Conservation (phyloP, 2,888 invertebrate genomes). For the Rhagophthalmus giganteus region DNA sequence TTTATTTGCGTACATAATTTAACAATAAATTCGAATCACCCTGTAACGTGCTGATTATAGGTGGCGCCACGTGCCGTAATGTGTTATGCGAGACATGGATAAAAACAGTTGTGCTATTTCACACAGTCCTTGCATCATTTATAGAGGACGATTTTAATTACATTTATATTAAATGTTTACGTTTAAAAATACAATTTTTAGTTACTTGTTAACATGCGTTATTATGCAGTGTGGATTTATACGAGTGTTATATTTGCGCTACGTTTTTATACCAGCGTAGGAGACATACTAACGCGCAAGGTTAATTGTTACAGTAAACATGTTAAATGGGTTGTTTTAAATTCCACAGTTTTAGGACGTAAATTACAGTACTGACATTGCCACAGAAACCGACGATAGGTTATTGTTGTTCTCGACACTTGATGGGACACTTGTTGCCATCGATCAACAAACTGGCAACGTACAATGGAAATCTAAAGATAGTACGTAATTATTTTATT, state of each 20-base stretch:
- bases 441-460: conserved; percentile 82
- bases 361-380: conserved; percentile 61
- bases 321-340: conserved; percentile 1
- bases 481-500: conserved; percentile 61
- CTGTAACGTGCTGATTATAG: too few species aligned
- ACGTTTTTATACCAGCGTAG: neutral
- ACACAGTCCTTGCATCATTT: conserved; percentile 30
- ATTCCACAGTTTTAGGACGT: conserved; percentile 34
- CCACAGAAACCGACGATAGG: conserved; percentile 69
- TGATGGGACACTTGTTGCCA: conserved; percentile 89
- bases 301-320: conserved; percentile 16
- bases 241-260: conserved; percentile 18
- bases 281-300: conserved; percentile 17
- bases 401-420: conserved; percentile 88
- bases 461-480: conserved; percentile 91
- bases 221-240: conserved; percentile 11
- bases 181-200: conserved; percentile 4
- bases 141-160: conserved; percentile 6
- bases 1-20: too few species aligned
- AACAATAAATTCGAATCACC: too few species aligned
- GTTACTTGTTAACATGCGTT: conserved; percentile 11
- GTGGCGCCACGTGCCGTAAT: too few species aligned
- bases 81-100: too few species aligned
- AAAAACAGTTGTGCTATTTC: too few species aligned
- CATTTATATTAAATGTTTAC: conserved; percentile 19